Base-by-base conservation (phyloP, 2,888 invertebrate genomes). In the Acanthosoma haemorrhoidale region DNA sequence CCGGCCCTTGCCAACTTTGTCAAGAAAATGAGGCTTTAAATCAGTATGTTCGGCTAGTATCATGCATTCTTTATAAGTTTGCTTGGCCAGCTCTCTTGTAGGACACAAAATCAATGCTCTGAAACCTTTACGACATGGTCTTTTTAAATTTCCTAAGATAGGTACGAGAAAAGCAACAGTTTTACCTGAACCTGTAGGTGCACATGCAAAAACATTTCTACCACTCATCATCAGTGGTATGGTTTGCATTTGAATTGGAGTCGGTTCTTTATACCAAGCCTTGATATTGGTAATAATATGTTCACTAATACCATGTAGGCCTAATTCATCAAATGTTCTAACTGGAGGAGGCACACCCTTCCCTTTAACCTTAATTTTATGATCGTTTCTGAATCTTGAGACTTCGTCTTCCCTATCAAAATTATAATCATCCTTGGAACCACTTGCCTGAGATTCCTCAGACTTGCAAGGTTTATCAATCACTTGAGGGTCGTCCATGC, bases 141-240 rank as follows among this genome's bases (percentile, higher is more conserved):
- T 83, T 15, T 85, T 85, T 41, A 97, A 82, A 0, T 86, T 82
- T 76, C 94, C 88, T 34, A 98, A 84, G 9, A 98, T 83, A 0
- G 98, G 98, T 3, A 96, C 79, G 0, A 97, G 83, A 81, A 97
- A 98, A 0, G 97, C 95, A 1, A 94, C 90, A 0, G 98, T 99
- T 82, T 98, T 98, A 8, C 98, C 98, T 0, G 96, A 96, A 1
- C 98, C 98, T 0, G 98, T 99, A 0, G 97, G 97, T 0, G 98
- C 98, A 79, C 94, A 95, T 0, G 94, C 96, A 76, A 98, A 84
- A 34, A 97, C 81, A 78, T 96, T 91, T 63, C 93, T 85, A 43
- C 87, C 86, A 41, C 67, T 39, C 39, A 29, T 79, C 89, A 98
- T 89, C 71, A 92, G 85, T 1, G 98, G 94, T 75, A 96, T 85